These are phyloP conservation scores for Aradus depressus DNA, from an alignment of 2,888 invertebrate species.

Conservation along the genomic window DNA sequence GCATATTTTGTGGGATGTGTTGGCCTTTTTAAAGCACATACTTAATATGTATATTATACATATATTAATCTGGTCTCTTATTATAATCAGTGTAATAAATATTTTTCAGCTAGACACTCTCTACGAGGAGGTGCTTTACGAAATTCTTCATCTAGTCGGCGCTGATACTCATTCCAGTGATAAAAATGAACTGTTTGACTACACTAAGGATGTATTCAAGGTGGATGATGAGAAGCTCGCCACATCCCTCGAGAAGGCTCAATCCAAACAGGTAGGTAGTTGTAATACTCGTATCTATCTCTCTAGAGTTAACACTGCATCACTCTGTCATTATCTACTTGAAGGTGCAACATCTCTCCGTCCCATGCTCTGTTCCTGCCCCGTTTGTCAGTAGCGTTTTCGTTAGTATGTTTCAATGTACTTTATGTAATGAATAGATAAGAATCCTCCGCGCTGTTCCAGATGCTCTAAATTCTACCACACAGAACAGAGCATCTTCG, in stretches of 20 bases:
- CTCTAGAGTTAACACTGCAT: constrained; percentile 1
- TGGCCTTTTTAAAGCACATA: too few relatives aligned
- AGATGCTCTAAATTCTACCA: too few relatives aligned
- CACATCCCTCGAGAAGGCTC: constrained; percentile 56
- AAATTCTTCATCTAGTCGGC: constrained; percentile 74
- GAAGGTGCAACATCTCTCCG: too few relatives aligned
- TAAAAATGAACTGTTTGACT: constrained; percentile 55
- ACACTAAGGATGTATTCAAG: constrained; percentile 70
- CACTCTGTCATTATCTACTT: not conserved
- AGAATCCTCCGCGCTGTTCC: too few relatives aligned
- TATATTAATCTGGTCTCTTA: not conserved
- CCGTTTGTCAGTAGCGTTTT: too few relatives aligned
- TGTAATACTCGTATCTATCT: not conserved
- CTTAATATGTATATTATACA: too few relatives aligned
- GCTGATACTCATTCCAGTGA: constrained; percentile 62
- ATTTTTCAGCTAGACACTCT: constrained; percentile 66
- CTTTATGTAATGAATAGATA: too few relatives aligned
- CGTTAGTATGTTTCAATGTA: too few relatives aligned
- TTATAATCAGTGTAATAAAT: constrained; percentile 1
- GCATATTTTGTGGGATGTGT: too few relatives aligned
- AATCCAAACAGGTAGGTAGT: constrained; percentile 51
- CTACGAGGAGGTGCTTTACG: constrained; percentile 70
- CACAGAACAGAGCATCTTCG: too few relatives aligned
- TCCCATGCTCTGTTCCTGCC: too few relatives aligned
- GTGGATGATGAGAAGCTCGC: constrained; percentile 64